Evolutionary conservation across 2,113 vertebrate genomes (phyloP).

Genomic region (Apteryx mantelli): DNA sequence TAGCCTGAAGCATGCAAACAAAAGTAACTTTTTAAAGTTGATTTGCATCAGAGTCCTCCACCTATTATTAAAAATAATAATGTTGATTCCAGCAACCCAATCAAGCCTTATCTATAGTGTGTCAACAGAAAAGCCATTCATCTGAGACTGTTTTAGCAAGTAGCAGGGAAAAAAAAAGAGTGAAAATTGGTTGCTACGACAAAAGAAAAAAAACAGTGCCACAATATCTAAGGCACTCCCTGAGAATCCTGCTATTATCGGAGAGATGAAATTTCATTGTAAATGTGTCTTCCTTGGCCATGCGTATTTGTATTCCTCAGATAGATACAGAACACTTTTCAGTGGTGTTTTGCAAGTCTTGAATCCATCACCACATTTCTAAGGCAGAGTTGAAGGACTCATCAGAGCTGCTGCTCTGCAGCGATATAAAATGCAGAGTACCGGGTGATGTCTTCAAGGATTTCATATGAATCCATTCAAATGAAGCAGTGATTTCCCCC

Average conservation of each 20-base stretch:
- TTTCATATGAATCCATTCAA: background rate
- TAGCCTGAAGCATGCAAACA: background rate
- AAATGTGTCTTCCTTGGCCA: background rate
- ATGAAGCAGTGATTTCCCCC: background rate
- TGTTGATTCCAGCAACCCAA: slow-evolving; percentile 9
- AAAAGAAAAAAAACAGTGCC: background rate
- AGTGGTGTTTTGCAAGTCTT: background rate
- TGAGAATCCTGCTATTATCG: background rate
- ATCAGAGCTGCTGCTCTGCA: background rate
- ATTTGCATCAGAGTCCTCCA: background rate
- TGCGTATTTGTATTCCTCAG: background rate
- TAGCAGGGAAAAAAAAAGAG: background rate
- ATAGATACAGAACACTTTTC: background rate
- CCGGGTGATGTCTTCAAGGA: background rate
- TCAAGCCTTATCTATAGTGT: background rate
- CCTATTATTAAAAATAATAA: slow-evolving; percentile 52
- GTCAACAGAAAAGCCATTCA: background rate
- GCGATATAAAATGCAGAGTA: background rate
- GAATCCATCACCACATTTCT: background rate
- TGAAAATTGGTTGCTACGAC: background rate
- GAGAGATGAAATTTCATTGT: background rate
- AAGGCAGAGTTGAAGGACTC: background rate
- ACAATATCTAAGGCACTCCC: background rate
- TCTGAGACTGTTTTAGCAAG: background rate
- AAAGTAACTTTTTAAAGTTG: slow-evolving; percentile 4